These are phyloP conservation scores for Ichneumoninae sp. DNA, from an alignment of 2,888 invertebrate species.

Conservation along the genomic window DNA sequence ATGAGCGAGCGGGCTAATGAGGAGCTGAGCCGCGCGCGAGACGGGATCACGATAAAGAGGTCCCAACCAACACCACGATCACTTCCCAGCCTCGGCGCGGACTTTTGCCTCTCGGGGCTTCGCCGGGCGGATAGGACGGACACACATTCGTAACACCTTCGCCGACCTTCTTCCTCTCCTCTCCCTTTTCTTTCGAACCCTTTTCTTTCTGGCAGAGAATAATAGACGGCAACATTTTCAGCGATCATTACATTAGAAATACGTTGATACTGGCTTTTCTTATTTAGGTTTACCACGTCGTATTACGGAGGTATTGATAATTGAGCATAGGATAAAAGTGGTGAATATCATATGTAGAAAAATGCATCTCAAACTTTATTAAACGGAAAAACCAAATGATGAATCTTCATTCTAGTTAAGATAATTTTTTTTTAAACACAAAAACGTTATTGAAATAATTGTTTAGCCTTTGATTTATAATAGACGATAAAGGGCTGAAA, in stretches of 20 bases:
- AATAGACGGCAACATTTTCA: neutral
- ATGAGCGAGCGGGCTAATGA: slow-evolving; percentile 84
- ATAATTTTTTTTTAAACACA: neutral
- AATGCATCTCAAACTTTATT: neutral
- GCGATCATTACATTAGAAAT: neutral
- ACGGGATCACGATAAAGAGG: slow-evolving; percentile 84
- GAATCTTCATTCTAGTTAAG: neutral
- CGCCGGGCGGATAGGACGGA: neutral
- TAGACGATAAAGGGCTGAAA: slow-evolving; percentile 9
- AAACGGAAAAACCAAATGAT: neutral
- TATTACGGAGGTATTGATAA: neutral
- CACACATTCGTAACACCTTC: slow-evolving; percentile 34
- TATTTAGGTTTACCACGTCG: neutral
- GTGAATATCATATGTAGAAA: neutral
- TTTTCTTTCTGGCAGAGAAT: neutral
- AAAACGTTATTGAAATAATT: neutral
- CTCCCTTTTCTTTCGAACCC: no score
- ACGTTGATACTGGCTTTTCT: neutral
- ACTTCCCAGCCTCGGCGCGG: slow-evolving; percentile 21
- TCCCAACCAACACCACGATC: slow-evolving; percentile 76
- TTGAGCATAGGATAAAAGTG: neutral
- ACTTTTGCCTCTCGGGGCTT: slow-evolving; percentile 3
- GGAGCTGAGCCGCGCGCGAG: slow-evolving; percentile 83
- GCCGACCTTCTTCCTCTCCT: neutral
- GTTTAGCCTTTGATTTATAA: neutral